Percentiles rank a stretch among this genome's conserved stretches.
Conservation (phyloP, 1,140 invertebrate genomes). For the Drosophila sechellia region DNA sequence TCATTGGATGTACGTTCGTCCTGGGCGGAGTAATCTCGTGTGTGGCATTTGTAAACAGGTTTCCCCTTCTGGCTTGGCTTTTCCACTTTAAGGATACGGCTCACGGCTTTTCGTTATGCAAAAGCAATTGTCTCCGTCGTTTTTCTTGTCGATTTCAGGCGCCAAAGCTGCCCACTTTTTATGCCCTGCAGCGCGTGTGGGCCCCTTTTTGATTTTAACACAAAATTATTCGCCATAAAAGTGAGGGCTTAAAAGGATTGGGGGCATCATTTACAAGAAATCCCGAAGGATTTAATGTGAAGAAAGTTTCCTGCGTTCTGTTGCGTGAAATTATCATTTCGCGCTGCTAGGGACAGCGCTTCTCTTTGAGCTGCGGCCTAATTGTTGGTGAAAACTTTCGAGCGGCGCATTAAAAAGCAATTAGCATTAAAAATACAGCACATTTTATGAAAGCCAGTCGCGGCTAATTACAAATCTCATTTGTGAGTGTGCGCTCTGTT, state of each 20-base stretch:
- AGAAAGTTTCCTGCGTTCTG: constrained; percentile 29
- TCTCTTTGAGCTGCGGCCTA: constrained; percentile 36
- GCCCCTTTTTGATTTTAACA: constrained; percentile 75
- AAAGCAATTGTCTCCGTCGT: constrained; percentile 67
- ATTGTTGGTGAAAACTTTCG: constrained; percentile 60
- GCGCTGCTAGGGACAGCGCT: constrained; percentile 1
- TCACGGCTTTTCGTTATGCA: constrained; percentile 33
- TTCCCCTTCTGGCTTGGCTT: neutral
- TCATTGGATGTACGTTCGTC: constrained; percentile 18
- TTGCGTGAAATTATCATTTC: constrained; percentile 69
- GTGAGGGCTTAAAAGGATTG: constrained; percentile 80
- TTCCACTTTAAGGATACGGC: constrained; percentile 10
- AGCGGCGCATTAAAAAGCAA: constrained; percentile 68
- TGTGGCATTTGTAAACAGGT: constrained; percentile 55
- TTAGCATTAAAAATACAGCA: constrained; percentile 68
- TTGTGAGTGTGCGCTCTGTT: constrained; percentile 20
- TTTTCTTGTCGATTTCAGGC: constrained; percentile 59
- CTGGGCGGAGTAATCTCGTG: constrained; percentile 38
- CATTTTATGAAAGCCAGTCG: constrained; percentile 42
- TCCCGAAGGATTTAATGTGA: constrained; percentile 46
- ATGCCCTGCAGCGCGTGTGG: constrained; percentile 53
- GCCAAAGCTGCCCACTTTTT: neutral
- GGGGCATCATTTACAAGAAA: constrained; percentile 68
- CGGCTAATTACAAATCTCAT: constrained; percentile 69
- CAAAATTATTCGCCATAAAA: constrained; percentile 79